Percentiles rank a stretch among this genome's conserved stretches.
Evolutionary conservation across 2,113 vertebrate species (phyloP).

Genomic region (Dromas ardeola): DNA sequence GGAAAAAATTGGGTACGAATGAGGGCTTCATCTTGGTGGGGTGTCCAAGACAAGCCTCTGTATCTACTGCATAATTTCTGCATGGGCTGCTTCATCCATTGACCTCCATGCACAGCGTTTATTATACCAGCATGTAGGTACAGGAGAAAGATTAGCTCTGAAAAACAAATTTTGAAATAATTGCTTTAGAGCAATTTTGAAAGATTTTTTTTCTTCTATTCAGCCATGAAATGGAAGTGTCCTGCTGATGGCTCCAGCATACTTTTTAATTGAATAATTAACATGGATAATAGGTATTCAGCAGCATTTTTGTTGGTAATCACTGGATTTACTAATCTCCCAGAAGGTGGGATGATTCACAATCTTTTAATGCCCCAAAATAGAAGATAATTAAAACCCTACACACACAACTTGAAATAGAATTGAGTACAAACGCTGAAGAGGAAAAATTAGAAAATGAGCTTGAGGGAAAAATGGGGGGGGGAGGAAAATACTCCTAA

Average conservation of each 20-base stretch:
- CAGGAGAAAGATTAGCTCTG: neutral
- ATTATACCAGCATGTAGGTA: neutral
- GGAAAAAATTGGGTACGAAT: neutral
- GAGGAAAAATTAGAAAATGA: constrained; percentile 19
- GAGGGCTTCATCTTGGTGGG: neutral
- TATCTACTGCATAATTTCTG: neutral
- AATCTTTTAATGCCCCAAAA: constrained; percentile 29
- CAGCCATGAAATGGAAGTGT: constrained; percentile 30
- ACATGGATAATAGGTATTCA: constrained; percentile 28
- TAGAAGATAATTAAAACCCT: constrained; percentile 46
- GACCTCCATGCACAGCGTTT: neutral
- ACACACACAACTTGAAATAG: constrained; percentile 3
- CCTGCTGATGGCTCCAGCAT: constrained; percentile 44
- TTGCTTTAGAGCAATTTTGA: constrained; percentile 34
- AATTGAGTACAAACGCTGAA: constrained; percentile 13
- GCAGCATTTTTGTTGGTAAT: constrained; percentile 6
- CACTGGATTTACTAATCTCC: constrained; percentile 46
- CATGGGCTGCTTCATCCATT: neutral
- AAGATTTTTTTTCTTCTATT: neutral
- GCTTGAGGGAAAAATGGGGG: neutral
- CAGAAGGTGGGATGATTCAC: constrained; percentile 61
- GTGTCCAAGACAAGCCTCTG: neutral
- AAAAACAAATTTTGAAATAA: constrained; percentile 29
- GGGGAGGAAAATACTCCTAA: neutral
- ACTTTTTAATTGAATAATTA: constrained; percentile 62